Percentiles rank a stretch among this genome's conserved stretches.
phyloP scores from a whole-genome alignment of 2,888 invertebrate species.

The Acleris sparsana region DNA sequence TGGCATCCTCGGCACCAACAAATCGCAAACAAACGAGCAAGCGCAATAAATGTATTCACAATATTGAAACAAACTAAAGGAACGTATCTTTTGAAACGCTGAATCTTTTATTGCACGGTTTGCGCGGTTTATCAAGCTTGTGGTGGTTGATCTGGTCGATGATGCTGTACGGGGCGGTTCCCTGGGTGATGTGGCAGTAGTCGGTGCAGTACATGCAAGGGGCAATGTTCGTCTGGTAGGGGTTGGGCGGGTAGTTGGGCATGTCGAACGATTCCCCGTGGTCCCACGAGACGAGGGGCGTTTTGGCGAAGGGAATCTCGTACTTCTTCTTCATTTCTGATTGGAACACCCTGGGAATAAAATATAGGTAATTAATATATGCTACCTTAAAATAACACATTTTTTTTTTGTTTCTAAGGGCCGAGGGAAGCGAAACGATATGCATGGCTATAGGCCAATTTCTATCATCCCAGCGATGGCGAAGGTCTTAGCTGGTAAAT shows the following conservation, averaged over 20 bases:
- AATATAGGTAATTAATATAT: too few relatives aligned
- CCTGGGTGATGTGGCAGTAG: constrained; percentile 72
- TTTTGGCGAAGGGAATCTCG: constrained; percentile 60
- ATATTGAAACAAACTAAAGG: constrained; percentile 21
- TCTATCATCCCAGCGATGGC: too few relatives aligned
- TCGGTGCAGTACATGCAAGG: constrained; percentile 80
- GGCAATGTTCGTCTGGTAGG: constrained; percentile 72
- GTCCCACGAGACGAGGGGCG: constrained; percentile 63
- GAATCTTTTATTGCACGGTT: constrained; percentile 52
- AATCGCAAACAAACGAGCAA: neutral
- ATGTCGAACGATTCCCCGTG: constrained; percentile 68
- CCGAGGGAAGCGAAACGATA: too few relatives aligned
- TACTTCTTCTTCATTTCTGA: constrained; percentile 71
- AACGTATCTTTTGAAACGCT: constrained; percentile 62
- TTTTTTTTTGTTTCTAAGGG: too few relatives aligned
- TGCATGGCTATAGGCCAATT: too few relatives aligned
- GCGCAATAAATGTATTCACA: constrained; percentile 7
- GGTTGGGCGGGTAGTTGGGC: constrained; percentile 71
- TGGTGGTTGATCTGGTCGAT: constrained; percentile 63
- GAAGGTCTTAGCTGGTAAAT: too few relatives aligned
- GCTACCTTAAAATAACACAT: too few relatives aligned
- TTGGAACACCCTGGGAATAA: constrained; percentile 62
- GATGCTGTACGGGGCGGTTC: constrained; percentile 66
- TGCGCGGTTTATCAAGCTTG: constrained; percentile 47
- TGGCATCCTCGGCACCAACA: neutral